Base-by-base conservation (phyloP, 23 tunicate species). In the Phallusia fumigata region DNA sequence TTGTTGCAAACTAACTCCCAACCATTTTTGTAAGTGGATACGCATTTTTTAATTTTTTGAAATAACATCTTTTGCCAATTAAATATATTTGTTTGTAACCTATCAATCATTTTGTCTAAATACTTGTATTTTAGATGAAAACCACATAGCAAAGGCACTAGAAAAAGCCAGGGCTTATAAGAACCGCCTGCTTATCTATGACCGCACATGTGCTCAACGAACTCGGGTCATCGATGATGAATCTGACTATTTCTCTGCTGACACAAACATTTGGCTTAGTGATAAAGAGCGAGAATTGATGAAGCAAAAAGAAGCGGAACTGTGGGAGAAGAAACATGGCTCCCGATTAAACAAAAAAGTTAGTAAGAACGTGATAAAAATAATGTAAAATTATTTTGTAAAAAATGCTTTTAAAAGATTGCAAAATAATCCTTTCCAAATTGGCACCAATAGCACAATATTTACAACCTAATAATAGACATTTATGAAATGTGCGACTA, bases 181-280 rank as follows among this genome's bases (percentile, higher is more conserved):
- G 45, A 79, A 92, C 11, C 81, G 99, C 21, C 79, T 96, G 79
- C 89, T 97, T 12, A 96, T 88, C 6, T 93, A 92, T 52, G 99
- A 93, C 53, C 77, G 97, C 49, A 88, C 87, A 32, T 82, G 82
- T 77, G 82, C 74, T 33, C 84, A 81, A 65, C 88, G 92, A 64
- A 93, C 97, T 0, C 79, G 86, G 80, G 99, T 93, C 34, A 88
- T 97, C 32, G 97, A 93, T 80, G 97, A 93, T 72, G 97, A 93
- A 83, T 81, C 99, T 24, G 99, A 97, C 86, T 97, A 97, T 80
- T 97, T 58, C 81, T 47, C 90, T 6, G 58, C 85, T 35, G 98
- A 94, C 45, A 22, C 90, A 44, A 89, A 94, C 49, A 76, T 85
- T 19, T 94, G 98, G 98, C 81, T 94, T 32, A 82, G 88, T 76